Base-by-base conservation (phyloP, 1,140 invertebrate genomes). In the Drosophila bipectinata region DNA sequence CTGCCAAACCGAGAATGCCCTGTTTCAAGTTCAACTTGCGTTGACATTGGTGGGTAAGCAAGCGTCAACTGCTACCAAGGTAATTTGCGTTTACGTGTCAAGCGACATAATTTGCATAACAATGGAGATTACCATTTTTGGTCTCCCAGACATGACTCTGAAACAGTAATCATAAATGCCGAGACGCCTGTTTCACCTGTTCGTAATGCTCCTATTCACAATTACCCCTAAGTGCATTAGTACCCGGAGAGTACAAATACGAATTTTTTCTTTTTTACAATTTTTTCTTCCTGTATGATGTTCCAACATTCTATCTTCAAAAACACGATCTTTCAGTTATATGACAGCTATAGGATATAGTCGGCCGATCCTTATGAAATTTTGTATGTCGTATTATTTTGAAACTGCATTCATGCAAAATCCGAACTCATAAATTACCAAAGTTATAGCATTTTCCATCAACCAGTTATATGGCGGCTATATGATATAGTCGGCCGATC, bases 81-180 rank as follows among this genome's bases (percentile, higher is more conserved):
- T 47, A 14, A 34, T 34, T 73, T 72, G 59, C 73, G 81, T 73
- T 88, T 89, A 84, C 84, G 84, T 88, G 84, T 80, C 85, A 79
- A 88, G 84, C 76, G 79, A 80, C 79, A 81, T 89, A 76, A 88
- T 88, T 88, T 88, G 85, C 83, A 88, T 88, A 88, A 88, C 83
- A 88, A 88, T 88, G 84, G 88, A 84, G 83, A 88, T 88, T 87
- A 74, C 81, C 81, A 85, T 85, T 85, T 87, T 87, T 87, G 82
- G 78, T 87, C 82, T 87, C 78, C 82, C 81, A 85, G 81, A 85
- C 77, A 85, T 56, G 68, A 71, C 55, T 8, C 41, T 3, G 5
- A 37, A 37, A 37, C 34, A 47, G 45, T 12, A 37, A 37, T 12
- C 10, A 69, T 53, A 32, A 49, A 37, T 32, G 32, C 37, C 34